These are phyloP conservation scores for Drosophila borealis DNA, from an alignment of 2,888 invertebrate genomes.

Conservation along the genomic window DNA sequence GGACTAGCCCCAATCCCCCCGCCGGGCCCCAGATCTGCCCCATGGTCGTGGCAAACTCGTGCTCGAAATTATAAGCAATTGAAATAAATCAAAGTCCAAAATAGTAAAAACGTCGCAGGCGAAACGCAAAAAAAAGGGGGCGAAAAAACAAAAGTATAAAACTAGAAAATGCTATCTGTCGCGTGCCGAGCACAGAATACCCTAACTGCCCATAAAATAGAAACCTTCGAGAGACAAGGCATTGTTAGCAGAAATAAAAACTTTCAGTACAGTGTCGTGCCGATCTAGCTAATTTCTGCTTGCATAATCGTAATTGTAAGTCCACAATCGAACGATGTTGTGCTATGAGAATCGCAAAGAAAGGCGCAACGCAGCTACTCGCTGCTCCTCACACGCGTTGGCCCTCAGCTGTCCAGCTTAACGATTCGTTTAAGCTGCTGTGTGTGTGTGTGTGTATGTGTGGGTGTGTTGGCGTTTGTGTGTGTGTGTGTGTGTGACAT, in stretches of 20 bases:
- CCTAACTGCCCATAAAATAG: background rate
- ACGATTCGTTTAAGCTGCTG: constrained; percentile 21
- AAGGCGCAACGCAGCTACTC: background rate
- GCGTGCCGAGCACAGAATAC: constrained; percentile 27
- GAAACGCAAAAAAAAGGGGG: constrained; percentile 7
- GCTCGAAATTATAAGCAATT: constrained; percentile 77
- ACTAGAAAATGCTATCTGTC: background rate
- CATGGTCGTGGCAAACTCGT: constrained; percentile 42
- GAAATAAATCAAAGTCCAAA: constrained; percentile 77
- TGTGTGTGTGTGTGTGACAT: constrained; percentile 20
- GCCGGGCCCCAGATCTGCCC: background rate
- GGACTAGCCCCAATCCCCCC: constrained; percentile 2
- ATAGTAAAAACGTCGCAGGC: constrained; percentile 59
- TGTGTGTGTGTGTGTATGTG: background rate
- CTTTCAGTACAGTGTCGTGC: no score
- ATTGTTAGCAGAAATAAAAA: no score
- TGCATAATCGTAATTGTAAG: no score
- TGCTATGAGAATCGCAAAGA: constrained; percentile 21
- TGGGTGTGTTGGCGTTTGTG: background rate
- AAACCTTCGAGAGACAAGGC: no score
- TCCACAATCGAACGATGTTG: background rate
- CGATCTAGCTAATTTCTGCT: no score
- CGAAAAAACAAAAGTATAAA: constrained; percentile 1
- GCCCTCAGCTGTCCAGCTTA: constrained; percentile 15
- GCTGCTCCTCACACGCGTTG: background rate